Evolutionary conservation across 2,888 invertebrate genomes (phyloP), one percentile per base, ranked within the genome.

Genomic region (Cryptus viduatorius): DNA sequence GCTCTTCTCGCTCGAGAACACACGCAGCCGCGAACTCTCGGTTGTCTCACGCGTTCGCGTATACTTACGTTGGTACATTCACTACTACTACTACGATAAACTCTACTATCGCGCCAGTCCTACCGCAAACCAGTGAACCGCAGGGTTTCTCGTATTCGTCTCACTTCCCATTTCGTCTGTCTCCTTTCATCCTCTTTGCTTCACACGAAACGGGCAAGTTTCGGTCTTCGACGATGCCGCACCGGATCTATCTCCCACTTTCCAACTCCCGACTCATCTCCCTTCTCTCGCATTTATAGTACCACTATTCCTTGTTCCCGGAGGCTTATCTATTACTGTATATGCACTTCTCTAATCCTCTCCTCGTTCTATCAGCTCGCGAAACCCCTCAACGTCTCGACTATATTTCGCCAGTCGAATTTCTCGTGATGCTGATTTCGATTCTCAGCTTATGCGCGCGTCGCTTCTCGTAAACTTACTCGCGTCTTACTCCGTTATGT

Each of bases 51-150:
- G 64, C 64, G 67, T 44, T 67, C 67, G 16, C 46, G 46, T 56
- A 37, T 29, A 46, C 67, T 67, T 46, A 46, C 46, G 67, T 46
- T 10, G 19, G 12, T 61, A 61, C 14, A 56, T 19, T 4, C 19
- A 61, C 44, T 44, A 7, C 42, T 56, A 19, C 10, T 0, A 56
- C 24, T 10, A 12, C 24, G 10, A 56, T 19, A 56, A 19, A 19
- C 56, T 56, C 56, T 1, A 24, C 46, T 16, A 44, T 42, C 46
- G 16, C 14, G 44, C 10, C 44, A 16, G 48, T 61, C 46, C 48
- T 46, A 64, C 75, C 75, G 75, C 75, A 64, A 75, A 75, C 61
- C 64, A 75, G 75, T 64, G 64, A 75, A 75, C 75, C 75, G 75
- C 61, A 75, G 48, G 61, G 48, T 75, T 61, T 75, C 75, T 61